Evolutionary conservation across 2,797 vertebrate species (phyloP).

Genomic region (Cuniculus paca): DNA sequence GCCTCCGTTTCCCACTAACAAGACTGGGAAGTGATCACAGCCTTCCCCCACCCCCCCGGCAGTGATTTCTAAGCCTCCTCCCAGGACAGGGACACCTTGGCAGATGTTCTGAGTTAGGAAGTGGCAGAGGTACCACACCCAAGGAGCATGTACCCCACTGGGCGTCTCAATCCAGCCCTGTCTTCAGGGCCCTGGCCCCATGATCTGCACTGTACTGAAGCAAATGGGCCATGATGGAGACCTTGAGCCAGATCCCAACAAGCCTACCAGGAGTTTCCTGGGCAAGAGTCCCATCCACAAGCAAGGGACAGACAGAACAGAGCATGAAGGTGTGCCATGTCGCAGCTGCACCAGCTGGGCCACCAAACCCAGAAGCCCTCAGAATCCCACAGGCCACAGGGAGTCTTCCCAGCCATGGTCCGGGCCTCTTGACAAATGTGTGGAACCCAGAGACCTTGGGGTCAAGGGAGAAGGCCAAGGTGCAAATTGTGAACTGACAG

Average conservation of each 20-base stretch:
- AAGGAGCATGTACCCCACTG: accelerated
- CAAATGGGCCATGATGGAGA: accelerated
- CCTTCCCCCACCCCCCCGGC: no score
- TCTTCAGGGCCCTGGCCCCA: background rate
- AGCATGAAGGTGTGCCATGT: accelerated
- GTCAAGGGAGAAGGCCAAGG: accelerated
- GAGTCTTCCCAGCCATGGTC: constrained; percentile 41
- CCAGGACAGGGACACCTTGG: background rate
- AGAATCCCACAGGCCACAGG: background rate
- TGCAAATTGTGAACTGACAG: no score
- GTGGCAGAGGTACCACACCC: no score
- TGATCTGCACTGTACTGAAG: accelerated
- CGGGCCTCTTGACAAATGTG: constrained; percentile 17
- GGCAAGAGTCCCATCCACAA: background rate
- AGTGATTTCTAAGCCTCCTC: background rate
- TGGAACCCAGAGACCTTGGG: background rate
- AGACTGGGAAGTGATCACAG: background rate
- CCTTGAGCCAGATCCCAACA: background rate
- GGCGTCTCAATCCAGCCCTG: background rate
- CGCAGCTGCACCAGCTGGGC: background rate
- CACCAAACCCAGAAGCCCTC: background rate
- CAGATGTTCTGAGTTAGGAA: background rate
- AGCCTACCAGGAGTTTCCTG: background rate
- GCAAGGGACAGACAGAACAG: background rate
- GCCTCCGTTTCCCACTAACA: background rate